Conservation (phyloP, 2,113 vertebrate species). For the Trochalopteron elliotii region DNA sequence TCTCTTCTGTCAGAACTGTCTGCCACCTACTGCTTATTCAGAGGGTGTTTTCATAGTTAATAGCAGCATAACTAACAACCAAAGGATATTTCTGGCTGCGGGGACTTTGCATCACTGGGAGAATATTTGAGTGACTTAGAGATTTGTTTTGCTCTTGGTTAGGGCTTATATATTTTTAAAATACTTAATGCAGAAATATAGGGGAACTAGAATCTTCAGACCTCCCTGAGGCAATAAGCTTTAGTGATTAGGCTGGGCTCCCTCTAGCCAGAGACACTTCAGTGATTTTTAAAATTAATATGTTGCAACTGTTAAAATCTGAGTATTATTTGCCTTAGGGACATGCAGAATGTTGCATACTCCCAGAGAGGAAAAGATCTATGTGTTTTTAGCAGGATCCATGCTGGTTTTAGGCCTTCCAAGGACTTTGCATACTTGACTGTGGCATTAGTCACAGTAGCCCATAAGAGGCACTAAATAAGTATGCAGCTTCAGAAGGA, state of each 20-base stretch:
- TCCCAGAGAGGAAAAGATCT: background rate
- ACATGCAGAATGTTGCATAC: background rate
- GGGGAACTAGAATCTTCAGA: conserved; percentile 41
- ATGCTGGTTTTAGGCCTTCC: background rate
- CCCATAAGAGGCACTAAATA: background rate
- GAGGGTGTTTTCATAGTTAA: conserved; percentile 25
- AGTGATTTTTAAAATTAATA: conserved; percentile 44
- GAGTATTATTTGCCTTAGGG: background rate
- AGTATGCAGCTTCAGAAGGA: background rate
- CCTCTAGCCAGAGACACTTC: conserved; percentile 20
- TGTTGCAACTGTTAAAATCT: background rate
- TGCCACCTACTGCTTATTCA: conserved; percentile 46
- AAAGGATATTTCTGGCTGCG: conserved; percentile 20
- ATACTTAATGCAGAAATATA: conserved; percentile 6
- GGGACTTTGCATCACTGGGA: background rate
- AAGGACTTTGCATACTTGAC: background rate
- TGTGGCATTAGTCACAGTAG: conserved; percentile 7
- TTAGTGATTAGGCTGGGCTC: conserved; percentile 25
- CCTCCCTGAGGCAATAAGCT: background rate
- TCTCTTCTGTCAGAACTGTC: conserved; percentile 3
- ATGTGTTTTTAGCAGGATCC: background rate
- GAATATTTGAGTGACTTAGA: background rate
- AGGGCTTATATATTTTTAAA: conserved; percentile 31
- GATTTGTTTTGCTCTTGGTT: conserved; percentile 22
- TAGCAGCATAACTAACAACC: conserved; percentile 36